phyloP scores from a whole-genome alignment of 2,797 vertebrate species.

The Carduelis carduelis region DNA sequence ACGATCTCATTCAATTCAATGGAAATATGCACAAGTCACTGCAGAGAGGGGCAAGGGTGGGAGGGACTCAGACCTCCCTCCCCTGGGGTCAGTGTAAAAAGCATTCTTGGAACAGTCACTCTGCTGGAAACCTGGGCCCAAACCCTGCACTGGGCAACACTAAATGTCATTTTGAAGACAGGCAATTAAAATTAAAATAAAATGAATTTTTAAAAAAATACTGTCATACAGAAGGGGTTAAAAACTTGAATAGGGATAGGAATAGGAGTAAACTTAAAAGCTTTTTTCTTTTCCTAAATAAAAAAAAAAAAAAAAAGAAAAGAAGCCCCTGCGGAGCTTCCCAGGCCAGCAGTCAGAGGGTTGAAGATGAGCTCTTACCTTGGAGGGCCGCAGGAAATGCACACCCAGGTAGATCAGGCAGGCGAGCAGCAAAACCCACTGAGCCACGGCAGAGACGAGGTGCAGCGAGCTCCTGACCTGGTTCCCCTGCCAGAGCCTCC shows the following conservation, averaged over 20 bases:
- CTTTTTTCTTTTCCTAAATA: background rate
- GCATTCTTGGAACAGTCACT: background rate
- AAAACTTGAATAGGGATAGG: background rate
- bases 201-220: background rate
- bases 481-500: background rate
- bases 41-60: background rate
- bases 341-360: background rate
- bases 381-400: constrained; percentile 24
- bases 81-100: background rate
- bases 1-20: background rate
- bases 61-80: background rate
- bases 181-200: background rate
- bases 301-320: background rate
- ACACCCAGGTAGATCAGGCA: constrained; percentile 63
- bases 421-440: constrained; percentile 66
- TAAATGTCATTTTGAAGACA: background rate
- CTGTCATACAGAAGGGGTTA: background rate
- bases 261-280: background rate
- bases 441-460: constrained; percentile 34
- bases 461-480: constrained; percentile 49
- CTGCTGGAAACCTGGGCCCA: background rate
- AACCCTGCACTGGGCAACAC: background rate
- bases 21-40: background rate
- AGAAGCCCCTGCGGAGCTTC: background rate
- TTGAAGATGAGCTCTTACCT: constrained; percentile 63